Base-by-base conservation (phyloP, 2,797 vertebrate species). In the Takifugu ocellatus region DNA sequence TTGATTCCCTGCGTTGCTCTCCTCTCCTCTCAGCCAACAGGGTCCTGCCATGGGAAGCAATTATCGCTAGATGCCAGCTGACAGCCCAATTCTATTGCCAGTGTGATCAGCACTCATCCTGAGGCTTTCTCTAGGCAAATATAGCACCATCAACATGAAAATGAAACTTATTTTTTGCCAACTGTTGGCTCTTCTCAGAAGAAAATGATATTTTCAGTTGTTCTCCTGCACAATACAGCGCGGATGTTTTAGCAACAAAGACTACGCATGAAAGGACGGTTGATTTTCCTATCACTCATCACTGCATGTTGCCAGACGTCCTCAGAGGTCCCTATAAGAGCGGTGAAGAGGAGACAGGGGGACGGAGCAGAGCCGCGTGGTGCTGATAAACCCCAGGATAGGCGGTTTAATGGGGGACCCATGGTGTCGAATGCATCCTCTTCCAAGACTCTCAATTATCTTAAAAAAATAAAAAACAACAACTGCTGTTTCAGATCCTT, bases 41-140 rank as follows among this genome's bases (percentile, higher is more conserved):
- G 93, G 93, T 94, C 93, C 94, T 95, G 93, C 93, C 93, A 94
- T 96, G 95, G 95, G 95, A 97, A 95, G 94, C 94, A 96, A 97
- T 97, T 97, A 96, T 92, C 68, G 90, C 93, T 92, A 90, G 93
- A 94, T 95, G 93, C 94, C 94, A 96, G 94, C 94, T 97, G 95
- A 97, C 94, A 96, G 94, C 90, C 94, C 90, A 89, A 89, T 93
- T 94, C 93, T 84, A 89, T 90, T 88, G 92, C 92, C 94, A 95
- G 92, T 85, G 85, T 88, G 89, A 91, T 90, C 92, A 89, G 91
- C 91, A 91, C 92, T 92, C 93, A 84, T 95, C 95, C 94, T 94
- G 93, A 73, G 94, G 95, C 94, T 91, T 92, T 95, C 95, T 95
- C 94, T 94, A 94, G 94, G 95, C 95, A 96, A 96, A 96, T 95